Conservation (phyloP, 2,888 invertebrate species). For the Ormyrus rosae region DNA sequence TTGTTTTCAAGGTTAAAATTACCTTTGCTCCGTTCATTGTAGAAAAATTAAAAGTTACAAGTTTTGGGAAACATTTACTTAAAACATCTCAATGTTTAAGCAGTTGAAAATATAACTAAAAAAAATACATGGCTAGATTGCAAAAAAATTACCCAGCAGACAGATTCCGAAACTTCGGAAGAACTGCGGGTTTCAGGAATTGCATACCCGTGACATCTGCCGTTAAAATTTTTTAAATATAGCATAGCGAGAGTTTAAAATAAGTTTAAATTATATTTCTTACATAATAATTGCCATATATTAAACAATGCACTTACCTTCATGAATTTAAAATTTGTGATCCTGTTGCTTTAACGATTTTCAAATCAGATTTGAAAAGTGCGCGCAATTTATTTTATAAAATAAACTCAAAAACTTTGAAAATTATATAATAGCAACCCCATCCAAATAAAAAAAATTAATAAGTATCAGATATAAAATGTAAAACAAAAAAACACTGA, state of each 20-base stretch:
- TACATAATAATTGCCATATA: neutral
- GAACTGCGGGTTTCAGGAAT: slow-evolving; percentile 20
- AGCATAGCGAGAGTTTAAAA: slow-evolving; percentile 5
- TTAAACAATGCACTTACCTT: slow-evolving; percentile 23
- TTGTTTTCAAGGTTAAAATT: slow-evolving; percentile 32
- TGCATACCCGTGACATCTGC: slow-evolving; percentile 42
- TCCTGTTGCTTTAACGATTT: neutral
- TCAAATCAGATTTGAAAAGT: neutral
- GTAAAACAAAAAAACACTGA: slow-evolving; percentile 42
- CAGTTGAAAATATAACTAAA: slow-evolving; percentile 15
- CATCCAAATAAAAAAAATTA: slow-evolving; percentile 9
- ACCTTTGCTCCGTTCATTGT: slow-evolving; percentile 51
- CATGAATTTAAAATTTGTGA: neutral
- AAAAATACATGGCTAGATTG: slow-evolving; percentile 28
- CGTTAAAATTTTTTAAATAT: slow-evolving; percentile 9
- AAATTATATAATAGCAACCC: neutral
- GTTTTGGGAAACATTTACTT: neutral
- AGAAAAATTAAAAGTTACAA: slow-evolving; percentile 6
- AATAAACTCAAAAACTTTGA: slow-evolving; percentile 25
- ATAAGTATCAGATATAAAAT: neutral
- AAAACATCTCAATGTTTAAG: slow-evolving; percentile 28
- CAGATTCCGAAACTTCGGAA: slow-evolving; percentile 23
- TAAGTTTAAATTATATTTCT: neutral
- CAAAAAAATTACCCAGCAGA: slow-evolving; percentile 6
- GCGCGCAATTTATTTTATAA: neutral